phyloP scores from a whole-genome alignment of 2,797 vertebrate species.

The Rhinatrema bivittatum region DNA sequence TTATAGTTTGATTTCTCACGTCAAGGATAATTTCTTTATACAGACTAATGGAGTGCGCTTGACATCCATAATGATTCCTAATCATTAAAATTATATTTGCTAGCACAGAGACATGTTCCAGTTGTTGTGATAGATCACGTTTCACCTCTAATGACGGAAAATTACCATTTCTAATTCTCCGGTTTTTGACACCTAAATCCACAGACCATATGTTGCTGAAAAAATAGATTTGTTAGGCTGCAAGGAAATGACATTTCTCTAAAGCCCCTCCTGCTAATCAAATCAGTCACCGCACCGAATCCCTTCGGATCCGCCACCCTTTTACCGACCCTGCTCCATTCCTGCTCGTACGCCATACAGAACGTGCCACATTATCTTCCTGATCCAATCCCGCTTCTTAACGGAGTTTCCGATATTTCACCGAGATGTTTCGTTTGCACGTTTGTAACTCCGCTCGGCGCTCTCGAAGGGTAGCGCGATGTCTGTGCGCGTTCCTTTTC shows the following conservation, averaged over 20 bases:
- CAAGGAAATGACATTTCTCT: slow-evolving; percentile 5
- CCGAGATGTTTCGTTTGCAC: too few species aligned
- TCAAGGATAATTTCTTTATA: slow-evolving; percentile 73
- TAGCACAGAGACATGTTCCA: slow-evolving; percentile 69
- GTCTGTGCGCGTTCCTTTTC: too few species aligned
- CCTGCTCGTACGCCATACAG: too few species aligned
- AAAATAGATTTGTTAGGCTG: slow-evolving; percentile 14
- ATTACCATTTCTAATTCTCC: slow-evolving; percentile 71
- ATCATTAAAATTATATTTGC: slow-evolving; percentile 76
- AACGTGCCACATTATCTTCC: too few species aligned
- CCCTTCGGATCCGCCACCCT: too few species aligned
- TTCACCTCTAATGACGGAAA: slow-evolving; percentile 78
- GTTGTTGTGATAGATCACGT: slow-evolving; percentile 77
- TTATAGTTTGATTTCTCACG: slow-evolving; percentile 58
- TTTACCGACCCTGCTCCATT: too few species aligned
- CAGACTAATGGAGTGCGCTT: slow-evolving; percentile 64
- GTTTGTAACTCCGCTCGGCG: too few species aligned
- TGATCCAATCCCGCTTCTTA: too few species aligned
- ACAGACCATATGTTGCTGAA: slow-evolving; percentile 58
- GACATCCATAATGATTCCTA: slow-evolving; percentile 73
- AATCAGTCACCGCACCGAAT: neutral
- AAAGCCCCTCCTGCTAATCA: neutral
- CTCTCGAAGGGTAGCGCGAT: too few species aligned
- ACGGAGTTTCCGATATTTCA: too few species aligned
- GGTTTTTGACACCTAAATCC: slow-evolving; percentile 70